Conservation (phyloP, 2,888 invertebrate species). For the Malacosoma neustria region DNA sequence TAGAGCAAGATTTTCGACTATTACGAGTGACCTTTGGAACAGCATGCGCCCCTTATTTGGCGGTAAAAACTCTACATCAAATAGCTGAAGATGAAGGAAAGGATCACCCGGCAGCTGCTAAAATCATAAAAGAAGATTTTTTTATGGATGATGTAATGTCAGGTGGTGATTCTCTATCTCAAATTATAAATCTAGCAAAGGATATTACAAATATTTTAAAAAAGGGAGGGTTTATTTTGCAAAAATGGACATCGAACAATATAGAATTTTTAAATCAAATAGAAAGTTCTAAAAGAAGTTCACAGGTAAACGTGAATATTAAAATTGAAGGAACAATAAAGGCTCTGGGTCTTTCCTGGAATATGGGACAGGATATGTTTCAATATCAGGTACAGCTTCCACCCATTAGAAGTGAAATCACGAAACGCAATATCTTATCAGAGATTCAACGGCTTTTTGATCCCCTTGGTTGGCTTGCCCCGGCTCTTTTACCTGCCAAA, state of each 20-base stretch:
- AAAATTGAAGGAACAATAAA: slow-evolving; percentile 12
- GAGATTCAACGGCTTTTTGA: background rate
- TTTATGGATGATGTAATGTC: slow-evolving; percentile 18
- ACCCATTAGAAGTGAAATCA: slow-evolving; percentile 5
- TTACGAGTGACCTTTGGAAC: slow-evolving; percentile 16
- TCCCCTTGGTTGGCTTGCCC: slow-evolving; percentile 3
- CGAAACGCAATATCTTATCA: background rate
- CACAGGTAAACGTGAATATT: slow-evolving; percentile 1
- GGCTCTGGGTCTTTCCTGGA: slow-evolving; percentile 22
- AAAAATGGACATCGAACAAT: slow-evolving; percentile 17
- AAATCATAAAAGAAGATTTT: slow-evolving; percentile 9
- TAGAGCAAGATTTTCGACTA: slow-evolving; percentile 10
- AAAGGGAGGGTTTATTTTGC: slow-evolving; percentile 21
- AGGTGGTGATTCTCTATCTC: slow-evolving; percentile 11
- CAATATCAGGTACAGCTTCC: slow-evolving; percentile 13
- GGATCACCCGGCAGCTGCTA: slow-evolving; percentile 8
- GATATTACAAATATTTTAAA: slow-evolving; percentile 14
- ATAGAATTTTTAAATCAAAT: slow-evolving; percentile 3
- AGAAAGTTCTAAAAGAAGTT: slow-evolving; percentile 2
- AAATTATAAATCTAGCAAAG: slow-evolving; percentile 8
- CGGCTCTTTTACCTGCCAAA: slow-evolving; percentile 3
- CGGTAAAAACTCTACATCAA: slow-evolving; percentile 18
- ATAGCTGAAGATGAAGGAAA: slow-evolving; percentile 16
- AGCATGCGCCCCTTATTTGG: slow-evolving; percentile 17
- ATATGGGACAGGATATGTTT: slow-evolving; percentile 13